phyloP scores from a whole-genome alignment of 2,113 vertebrate species.

The Phoenicopterus ruber region DNA sequence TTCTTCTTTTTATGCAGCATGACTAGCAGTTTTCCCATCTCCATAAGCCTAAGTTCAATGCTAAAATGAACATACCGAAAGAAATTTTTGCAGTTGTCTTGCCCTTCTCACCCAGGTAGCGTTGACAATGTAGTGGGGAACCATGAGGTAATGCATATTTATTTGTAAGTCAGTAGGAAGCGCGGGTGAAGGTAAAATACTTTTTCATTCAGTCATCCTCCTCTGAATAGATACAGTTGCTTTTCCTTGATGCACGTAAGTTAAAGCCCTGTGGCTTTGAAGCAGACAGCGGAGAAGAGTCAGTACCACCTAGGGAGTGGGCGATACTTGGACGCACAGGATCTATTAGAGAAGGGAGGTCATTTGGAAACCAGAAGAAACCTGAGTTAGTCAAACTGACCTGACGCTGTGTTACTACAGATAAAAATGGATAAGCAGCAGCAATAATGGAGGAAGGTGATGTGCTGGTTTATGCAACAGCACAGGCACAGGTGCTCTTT shows the following conservation, averaged over 20 bases:
- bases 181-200: background rate
- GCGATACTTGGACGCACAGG: background rate
- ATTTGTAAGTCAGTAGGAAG: background rate
- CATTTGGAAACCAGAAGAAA: background rate
- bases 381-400: background rate
- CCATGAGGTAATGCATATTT: background rate
- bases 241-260: background rate
- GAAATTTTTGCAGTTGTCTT: background rate
- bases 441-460: background rate
- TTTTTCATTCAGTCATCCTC: background rate
- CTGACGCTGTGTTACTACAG: background rate
- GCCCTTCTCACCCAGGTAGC: background rate
- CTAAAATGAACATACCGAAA: background rate
- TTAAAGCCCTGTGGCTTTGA: background rate
- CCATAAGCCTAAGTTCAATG: background rate
- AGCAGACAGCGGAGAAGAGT: background rate
- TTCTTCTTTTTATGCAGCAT: background rate
- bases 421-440: background rate
- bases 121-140: background rate
- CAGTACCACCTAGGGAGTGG: background rate
- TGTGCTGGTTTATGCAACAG: background rate
- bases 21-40: background rate
- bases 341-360: background rate
- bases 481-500: background rate
- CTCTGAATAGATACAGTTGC: background rate